phyloP scores from a whole-genome alignment of 2,797 vertebrate genomes.

The Enteromius viviparus region DNA sequence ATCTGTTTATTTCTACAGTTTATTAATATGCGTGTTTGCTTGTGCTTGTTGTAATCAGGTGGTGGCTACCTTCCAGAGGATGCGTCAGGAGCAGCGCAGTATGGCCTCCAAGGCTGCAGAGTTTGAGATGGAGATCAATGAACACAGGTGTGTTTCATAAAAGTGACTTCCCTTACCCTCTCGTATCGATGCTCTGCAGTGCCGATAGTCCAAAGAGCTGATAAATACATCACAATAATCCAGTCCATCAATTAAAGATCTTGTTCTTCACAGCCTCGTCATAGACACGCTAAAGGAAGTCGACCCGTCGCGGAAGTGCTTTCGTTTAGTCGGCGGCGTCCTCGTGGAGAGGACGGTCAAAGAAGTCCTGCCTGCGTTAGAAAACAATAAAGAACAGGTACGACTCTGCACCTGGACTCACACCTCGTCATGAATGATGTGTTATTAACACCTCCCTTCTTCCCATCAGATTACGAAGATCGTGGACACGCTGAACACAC shows the following conservation, averaged over 20 bases:
- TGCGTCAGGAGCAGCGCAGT: slow-evolving; percentile 90
- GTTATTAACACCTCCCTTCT: neutral
- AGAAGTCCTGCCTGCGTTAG: slow-evolving; percentile 91
- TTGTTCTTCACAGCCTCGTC: slow-evolving; percentile 76
- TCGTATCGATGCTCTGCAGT: neutral
- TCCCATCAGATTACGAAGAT: slow-evolving; percentile 84
- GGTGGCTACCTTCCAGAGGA: slow-evolving; percentile 89
- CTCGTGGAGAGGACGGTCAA: slow-evolving; percentile 93
- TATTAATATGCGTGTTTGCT: neutral
- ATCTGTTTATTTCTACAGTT: neutral
- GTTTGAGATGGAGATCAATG: slow-evolving; percentile 92
- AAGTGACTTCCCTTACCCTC: neutral
- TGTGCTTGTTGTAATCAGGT: slow-evolving; percentile 74
- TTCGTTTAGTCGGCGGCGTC: slow-evolving; percentile 90
- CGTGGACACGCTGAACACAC: slow-evolving; percentile 83
- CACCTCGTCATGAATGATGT: accelerated
- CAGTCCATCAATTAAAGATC: no score
- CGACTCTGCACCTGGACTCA: neutral
- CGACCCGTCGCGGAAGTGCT: slow-evolving; percentile 88
- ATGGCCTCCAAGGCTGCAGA: slow-evolving; percentile 91
- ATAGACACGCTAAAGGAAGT: slow-evolving; percentile 92
- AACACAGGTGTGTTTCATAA: slow-evolving; percentile 81
- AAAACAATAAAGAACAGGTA: slow-evolving; percentile 92
- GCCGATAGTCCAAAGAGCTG: neutral
- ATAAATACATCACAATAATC: no score